Evolutionary conservation across 1,140 invertebrate genomes (phyloP), one percentile per base, ranked within the genome.

Genomic region (Megathymus violae): DNA sequence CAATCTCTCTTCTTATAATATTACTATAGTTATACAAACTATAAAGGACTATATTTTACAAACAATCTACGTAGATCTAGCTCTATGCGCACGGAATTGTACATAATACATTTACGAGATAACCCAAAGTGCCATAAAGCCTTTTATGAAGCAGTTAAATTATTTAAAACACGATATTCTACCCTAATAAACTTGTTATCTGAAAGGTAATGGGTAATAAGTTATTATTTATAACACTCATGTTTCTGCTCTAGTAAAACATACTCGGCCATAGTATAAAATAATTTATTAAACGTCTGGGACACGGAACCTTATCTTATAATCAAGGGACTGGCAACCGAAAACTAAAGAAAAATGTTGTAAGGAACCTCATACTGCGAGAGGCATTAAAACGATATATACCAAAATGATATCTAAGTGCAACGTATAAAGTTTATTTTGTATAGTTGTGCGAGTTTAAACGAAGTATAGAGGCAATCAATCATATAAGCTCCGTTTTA

Each of bases 291-390:
- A 50, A 19, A 51, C 38, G 25, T 47, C 25, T 25, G 52, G n/a
- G 50, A 59, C 69, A 71, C 67, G 60, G 44, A 50, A 71, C 70
- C 71, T 78, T 78, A 80, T 80, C 78, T 76, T 69, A 47, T 36
- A 50, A 77, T 77, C 72, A 61, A 52, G 63, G 62, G 75, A 75
- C 71, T 71, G 46, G 58, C 16, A 56, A 54, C 61, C 64, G 63
- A 67, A 78, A 70, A 67, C 50, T 62, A 59, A 74, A 73, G 61
- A 69, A 68, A 70, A 68, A 56, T 59, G 38, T 63, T 67, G 64
- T 44, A 46, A 40, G 46, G 44, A 66, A 70, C 64, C 72, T 67
- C 67, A 69, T 75, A 70, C 68, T 54, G 74, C 19, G 51, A 50
- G 13, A 34, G 6, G 0, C 5, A 4, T 27, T 25, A 22, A 6